Base-by-base conservation (phyloP, 2,888 invertebrate species). In the Epistrophe grossulariae region DNA sequence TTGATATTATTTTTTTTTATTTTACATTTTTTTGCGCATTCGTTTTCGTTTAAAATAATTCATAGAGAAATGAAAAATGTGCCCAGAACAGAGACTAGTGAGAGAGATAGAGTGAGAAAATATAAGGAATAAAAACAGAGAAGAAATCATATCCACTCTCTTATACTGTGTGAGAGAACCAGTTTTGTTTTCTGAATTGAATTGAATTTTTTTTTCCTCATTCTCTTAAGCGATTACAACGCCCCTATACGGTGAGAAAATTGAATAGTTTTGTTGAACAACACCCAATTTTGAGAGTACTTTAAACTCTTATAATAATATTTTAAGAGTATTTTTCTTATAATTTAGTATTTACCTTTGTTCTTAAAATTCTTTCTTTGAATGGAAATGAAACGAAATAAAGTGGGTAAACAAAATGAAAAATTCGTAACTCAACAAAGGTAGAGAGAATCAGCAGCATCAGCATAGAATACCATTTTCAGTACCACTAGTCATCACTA, bases 251-350 rank as follows among this genome's bases (percentile, higher is more conserved):
- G 82, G 78, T 64, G 45, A 60, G 78, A 52, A 19, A 64, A 4
- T 35, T 38, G 1, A 28, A 0, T 28, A 52, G 11, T 35, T 8
- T 35, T 35, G 31, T 28, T 24, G 70, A 85, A 85, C 85, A 82
- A 85, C 85, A 85, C 85, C 85, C 85, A 79, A 35, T 3, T 59
- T 62, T 59, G 79, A 85, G 85, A 85, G 85, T 74, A 48, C 15
- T 6, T 6, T 1, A 2, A 24, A 43, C 78, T 78, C 77, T 77
- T 55, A 55, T 15, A 10, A 15, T 1, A 4, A 4, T 4, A 28
- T 55, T 8, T 28, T 1, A 55, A 55, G 52, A 55, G 52, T 8
- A 55, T 28, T 24, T 10, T 24, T 50, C 19, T 19, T 9, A 24
- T 24, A 11, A 13, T 15, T n/a, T n/a, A n/a, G n/a, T n/a, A n/a